A percentile compares a stretch with the other conserved stretches of the same genome.
phyloP scores from a whole-genome alignment of 2,797 vertebrate species.

The Typhlichthys subterraneus region DNA sequence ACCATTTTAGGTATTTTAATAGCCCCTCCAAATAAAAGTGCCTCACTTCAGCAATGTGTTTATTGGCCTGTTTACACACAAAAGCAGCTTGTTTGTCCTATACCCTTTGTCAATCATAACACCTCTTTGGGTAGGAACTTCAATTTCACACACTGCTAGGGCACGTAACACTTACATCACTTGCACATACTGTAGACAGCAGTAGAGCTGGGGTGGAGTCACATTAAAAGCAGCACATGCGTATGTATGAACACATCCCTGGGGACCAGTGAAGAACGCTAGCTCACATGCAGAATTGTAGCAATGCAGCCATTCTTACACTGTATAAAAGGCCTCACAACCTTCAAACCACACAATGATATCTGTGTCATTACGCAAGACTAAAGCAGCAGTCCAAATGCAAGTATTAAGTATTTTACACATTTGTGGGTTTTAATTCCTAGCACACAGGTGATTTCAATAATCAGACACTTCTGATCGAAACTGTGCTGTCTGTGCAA shows the following conservation, averaged over 20 bases:
- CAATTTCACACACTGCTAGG: conserved; percentile 76
- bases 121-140: conserved; percentile 58
- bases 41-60: neutral
- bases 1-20: neutral
- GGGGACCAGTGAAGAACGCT: conserved; percentile 31
- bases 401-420: too few relatives aligned
- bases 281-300: neutral
- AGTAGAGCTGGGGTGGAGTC: conserved; percentile 1
- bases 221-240: conserved; percentile 41
- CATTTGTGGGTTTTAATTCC: too few relatives aligned
- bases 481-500: too few relatives aligned
- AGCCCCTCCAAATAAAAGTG: neutral
- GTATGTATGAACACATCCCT: conserved; percentile 46
- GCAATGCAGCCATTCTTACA: conserved; percentile 10
- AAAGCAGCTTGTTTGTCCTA: conserved; percentile 33
- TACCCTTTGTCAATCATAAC: conserved; percentile 52
- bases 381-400: neutral
- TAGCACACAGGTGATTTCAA: too few relatives aligned
- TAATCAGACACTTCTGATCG: too few relatives aligned
- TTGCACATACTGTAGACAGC: conserved; percentile 44
- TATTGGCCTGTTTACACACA: neutral
- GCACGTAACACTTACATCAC: conserved; percentile 43
- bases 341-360: neutral
- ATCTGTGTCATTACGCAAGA: neutral
- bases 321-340: neutral